Percentiles rank a stretch among this genome's conserved stretches.
phyloP scores from a whole-genome alignment of 2,888 invertebrate genomes.

The Philereme vetulata region DNA sequence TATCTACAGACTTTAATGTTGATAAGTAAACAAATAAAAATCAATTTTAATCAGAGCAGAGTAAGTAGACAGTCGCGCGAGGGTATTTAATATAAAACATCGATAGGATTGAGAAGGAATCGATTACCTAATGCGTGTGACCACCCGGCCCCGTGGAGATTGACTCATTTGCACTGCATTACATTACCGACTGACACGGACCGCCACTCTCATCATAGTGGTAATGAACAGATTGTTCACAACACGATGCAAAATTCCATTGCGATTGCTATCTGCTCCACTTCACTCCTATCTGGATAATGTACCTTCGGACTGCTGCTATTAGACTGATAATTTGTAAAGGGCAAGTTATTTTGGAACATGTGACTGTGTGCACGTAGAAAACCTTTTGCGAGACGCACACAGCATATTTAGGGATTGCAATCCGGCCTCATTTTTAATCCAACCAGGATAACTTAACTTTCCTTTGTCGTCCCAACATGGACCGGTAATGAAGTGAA shows the following conservation, averaged over 20 bases:
- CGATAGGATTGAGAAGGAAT: conserved; percentile 65
- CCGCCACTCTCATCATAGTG: conserved; percentile 80
- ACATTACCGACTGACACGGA: conserved; percentile 80
- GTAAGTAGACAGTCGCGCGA: not conserved
- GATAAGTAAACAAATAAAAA: not conserved
- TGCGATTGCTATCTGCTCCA: conserved; percentile 42
- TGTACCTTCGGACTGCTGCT: conserved; percentile 4
- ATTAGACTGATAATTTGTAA: not conserved
- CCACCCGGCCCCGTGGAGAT: conserved; percentile 76
- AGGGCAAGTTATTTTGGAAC: too few species aligned
- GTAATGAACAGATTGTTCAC: conserved; percentile 69
- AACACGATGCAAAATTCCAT: conserved; percentile 50
- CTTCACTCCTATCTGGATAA: conserved; percentile 14
- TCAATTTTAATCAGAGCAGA: not conserved
- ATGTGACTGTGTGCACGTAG: too few species aligned
- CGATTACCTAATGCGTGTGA: conserved; percentile 80
- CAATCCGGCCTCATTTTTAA: too few species aligned
- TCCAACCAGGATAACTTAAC: too few species aligned
- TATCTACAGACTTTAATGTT: too few species aligned
- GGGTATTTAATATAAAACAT: conserved; percentile 28
- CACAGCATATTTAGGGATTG: too few species aligned
- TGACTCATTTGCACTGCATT: conserved; percentile 84
- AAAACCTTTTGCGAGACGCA: too few species aligned
- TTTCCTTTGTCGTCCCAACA: too few species aligned
- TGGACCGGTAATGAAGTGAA: too few species aligned